Conservation (phyloP, 2,797 vertebrate species). For the Oophaga sylvatica region DNA sequence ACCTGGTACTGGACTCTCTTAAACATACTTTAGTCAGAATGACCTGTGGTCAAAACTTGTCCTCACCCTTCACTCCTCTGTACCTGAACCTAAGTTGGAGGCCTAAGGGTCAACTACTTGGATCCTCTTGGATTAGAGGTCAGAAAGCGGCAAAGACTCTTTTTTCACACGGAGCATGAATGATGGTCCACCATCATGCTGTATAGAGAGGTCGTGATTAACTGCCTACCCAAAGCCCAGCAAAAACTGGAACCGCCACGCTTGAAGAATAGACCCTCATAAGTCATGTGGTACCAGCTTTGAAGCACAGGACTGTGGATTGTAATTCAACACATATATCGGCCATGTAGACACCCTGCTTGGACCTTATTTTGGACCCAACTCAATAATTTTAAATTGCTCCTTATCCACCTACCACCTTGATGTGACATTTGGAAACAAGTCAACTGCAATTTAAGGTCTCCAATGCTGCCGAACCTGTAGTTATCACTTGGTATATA, state of each 20-base stretch:
- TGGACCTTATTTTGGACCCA: too few species aligned
- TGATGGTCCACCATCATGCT: constrained; percentile 2
- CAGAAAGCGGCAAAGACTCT: constrained; percentile 14
- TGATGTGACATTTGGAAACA: neutral
- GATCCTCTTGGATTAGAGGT: neutral
- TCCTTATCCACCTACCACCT: too few species aligned
- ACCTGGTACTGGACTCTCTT: constrained; percentile 55
- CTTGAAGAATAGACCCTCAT: neutral
- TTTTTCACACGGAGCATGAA: neutral
- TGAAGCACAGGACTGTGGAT: neutral
- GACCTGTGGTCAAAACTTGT: constrained; percentile 30
- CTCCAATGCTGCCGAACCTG: neutral
- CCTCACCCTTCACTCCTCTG: neutral
- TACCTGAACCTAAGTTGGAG: neutral
- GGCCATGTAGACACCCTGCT: neutral
- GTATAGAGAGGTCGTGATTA: neutral
- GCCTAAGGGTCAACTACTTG: neutral
- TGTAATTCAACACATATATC: neutral
- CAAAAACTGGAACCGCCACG: neutral
- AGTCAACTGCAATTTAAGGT: neutral
- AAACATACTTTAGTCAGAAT: constrained; percentile 10
- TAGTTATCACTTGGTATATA: neutral
- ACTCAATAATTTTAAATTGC: neutral
- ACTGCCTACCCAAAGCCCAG: neutral
- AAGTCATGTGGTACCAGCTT: constrained; percentile 5